A percentile compares a stretch with the other conserved stretches of the same genome.
Conservation (phyloP, 2,797 vertebrate genomes). For the Pipistrellus nathusii region DNA sequence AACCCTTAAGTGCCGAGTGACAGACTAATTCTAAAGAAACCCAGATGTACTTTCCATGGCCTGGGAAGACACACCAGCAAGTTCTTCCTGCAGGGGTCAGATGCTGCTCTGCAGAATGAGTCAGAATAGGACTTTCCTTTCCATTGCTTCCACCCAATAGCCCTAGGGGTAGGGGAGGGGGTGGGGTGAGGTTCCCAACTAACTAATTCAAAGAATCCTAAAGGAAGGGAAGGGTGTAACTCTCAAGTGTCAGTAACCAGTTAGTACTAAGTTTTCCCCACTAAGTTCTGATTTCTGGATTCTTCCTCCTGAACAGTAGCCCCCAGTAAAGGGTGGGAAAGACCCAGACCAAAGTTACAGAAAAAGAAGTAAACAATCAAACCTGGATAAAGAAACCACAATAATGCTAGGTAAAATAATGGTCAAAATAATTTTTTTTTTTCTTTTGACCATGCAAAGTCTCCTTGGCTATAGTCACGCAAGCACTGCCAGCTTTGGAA, state of each 20-base stretch:
- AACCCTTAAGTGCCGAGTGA: not conserved
- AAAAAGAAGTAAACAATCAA: not conserved
- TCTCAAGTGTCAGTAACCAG: not conserved
- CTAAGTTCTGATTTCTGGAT: slow-evolving; percentile 13
- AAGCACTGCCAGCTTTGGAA: not conserved
- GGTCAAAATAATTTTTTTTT: not conserved
- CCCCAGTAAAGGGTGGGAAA: not conserved
- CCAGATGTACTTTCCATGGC: not conserved
- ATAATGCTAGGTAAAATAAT: not conserved
- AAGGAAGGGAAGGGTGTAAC: not conserved
- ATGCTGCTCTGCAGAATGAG: not conserved
- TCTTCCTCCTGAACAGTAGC: not conserved
- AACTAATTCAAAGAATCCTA: not conserved
- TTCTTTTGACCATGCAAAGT: not conserved
- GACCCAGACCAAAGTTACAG: not conserved
- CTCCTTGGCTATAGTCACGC: not conserved
- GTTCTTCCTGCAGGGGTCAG: not conserved
- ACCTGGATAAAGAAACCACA: not conserved
- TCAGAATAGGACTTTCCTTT: not conserved
- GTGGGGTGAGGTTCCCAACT: not conserved
- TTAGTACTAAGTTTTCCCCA: not conserved
- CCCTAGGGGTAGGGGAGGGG: accelerated
- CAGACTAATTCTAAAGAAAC: slow-evolving; percentile 56
- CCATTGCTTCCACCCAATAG: not conserved
- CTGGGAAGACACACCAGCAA: accelerated